Percentiles rank a stretch among this genome's conserved stretches.
These are phyloP conservation scores for Hypotaenidia okinawae DNA, from an alignment of 2,797 vertebrate genomes.

Conservation along the genomic window DNA sequence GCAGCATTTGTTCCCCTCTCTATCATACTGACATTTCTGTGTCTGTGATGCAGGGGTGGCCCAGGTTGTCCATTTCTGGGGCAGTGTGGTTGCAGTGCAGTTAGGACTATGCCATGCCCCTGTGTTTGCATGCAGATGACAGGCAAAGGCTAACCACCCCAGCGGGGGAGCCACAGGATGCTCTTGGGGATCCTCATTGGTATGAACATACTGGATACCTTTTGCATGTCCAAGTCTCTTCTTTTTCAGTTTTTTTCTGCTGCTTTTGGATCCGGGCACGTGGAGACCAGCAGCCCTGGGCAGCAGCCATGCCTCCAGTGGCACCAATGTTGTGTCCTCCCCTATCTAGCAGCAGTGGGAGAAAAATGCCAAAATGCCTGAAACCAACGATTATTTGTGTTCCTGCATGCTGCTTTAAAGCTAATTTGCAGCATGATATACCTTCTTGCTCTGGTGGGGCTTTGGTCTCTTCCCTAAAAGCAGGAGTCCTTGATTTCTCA, in stretches of 20 bases:
- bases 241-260: neutral
- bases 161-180: fast-evolving
- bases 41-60: fast-evolving
- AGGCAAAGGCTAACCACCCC: neutral
- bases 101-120: neutral
- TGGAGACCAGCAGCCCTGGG: fast-evolving
- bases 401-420: neutral
- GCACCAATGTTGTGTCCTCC: neutral
- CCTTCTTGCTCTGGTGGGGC: neutral
- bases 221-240: neutral
- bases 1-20: neutral
- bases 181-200: neutral
- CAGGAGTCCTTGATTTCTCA: neutral
- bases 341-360: neutral
- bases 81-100: neutral
- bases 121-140: fast-evolving
- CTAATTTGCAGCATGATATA: neutral
- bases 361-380: neutral
- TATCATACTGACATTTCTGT: neutral
- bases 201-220: neutral
- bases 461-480: neutral
- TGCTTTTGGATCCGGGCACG: neutral
- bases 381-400: neutral
- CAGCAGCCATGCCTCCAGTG: neutral
- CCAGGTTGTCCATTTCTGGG: neutral